These are phyloP conservation scores for Caenorhabditis afra DNA, from an alignment of 2,888 invertebrate genomes.

Conservation along the genomic window DNA sequence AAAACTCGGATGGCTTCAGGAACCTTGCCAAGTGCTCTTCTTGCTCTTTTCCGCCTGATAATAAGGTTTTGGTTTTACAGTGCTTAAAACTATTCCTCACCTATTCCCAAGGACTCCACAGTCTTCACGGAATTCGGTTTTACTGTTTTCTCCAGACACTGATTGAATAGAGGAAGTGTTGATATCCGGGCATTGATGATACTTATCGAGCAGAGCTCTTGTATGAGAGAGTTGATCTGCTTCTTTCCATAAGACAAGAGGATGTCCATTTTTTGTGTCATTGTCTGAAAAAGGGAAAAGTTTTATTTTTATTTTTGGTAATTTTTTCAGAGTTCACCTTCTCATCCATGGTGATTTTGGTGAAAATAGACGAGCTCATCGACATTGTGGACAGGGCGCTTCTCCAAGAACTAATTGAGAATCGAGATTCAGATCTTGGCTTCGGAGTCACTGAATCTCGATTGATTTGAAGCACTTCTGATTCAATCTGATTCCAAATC, in stretches of 20 bases:
- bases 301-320: too few species aligned
- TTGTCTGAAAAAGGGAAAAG: conserved; percentile 25
- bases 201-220: conserved; percentile 56
- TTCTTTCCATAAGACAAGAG: conserved; percentile 47
- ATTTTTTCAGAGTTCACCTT: conserved; percentile 23
- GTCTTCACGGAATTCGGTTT: conserved; percentile 21
- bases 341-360: conserved; percentile 43
- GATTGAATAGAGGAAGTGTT: conserved; percentile 44
- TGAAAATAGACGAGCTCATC: conserved; percentile 35
- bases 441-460: conserved; percentile 27
- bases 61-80: not conserved
- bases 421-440: conserved; percentile 50
- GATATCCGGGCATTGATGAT: conserved; percentile 32
- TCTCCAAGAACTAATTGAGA: conserved; percentile 54
- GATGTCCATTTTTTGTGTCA: conserved; percentile 55
- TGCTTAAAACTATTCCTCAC: conserved; percentile 4
- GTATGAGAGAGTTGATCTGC: conserved; percentile 53
- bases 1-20: conserved; percentile 48
- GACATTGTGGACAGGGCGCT: conserved; percentile 53
- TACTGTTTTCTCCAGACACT: conserved; percentile 54
- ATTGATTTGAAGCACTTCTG: conserved; percentile 39
- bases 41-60: conserved; percentile 32
- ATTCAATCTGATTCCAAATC: conserved; percentile 56
- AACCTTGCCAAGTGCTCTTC: conserved; percentile 24
- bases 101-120: conserved; percentile 35